Evolutionary conservation across 1,140 invertebrate genomes (phyloP).

Genomic region (Globodera rostochiensis): DNA sequence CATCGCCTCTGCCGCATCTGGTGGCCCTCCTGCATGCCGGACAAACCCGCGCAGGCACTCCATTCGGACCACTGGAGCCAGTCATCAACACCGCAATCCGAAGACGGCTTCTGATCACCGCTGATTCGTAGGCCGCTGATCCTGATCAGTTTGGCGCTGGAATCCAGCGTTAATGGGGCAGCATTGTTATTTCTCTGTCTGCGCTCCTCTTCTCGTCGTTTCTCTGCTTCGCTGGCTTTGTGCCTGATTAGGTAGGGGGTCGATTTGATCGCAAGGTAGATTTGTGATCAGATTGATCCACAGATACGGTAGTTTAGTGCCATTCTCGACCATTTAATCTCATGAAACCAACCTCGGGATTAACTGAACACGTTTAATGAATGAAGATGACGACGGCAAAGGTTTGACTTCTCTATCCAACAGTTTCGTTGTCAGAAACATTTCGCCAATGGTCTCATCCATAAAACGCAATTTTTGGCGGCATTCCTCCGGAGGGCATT

Average conservation of each 20-base stretch:
- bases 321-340: too few species aligned
- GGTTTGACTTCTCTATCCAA: not conserved
- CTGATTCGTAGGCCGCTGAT: not conserved
- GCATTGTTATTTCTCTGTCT: not conserved
- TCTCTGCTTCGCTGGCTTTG: not conserved
- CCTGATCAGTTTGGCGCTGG: not conserved
- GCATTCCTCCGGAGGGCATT: not conserved
- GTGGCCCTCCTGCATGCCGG: not conserved
- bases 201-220: not conserved
- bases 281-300: too few species aligned
- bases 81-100: not conserved
- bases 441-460: not conserved
- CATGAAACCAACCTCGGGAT: not conserved
- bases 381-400: not conserved
- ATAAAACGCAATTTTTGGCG: not conserved
- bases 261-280: too few species aligned
- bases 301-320: too few species aligned
- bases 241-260: not conserved
- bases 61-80: not conserved
- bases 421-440: not conserved
- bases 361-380: not conserved
- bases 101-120: not conserved
- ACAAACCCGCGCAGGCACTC: not conserved
- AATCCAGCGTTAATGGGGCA: too few species aligned
- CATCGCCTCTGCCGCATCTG: not conserved